Conservation (phyloP, 2,888 invertebrate species). For the Caenorhabditis virilis region DNA sequence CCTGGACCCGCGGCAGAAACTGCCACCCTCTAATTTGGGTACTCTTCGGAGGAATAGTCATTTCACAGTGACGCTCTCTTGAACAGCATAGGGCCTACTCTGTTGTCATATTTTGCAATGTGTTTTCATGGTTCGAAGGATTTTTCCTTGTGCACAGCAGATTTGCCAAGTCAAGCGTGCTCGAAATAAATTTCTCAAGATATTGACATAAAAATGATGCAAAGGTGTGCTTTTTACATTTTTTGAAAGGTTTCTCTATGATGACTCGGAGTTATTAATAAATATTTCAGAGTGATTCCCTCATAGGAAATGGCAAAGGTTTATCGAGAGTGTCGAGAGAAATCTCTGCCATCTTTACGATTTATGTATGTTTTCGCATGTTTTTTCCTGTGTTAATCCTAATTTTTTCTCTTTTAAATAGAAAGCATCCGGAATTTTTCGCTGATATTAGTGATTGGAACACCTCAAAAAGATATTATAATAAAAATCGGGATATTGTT, state of each 20-base stretch:
- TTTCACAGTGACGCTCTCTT: conserved; percentile 55
- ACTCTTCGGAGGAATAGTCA: conserved; percentile 51
- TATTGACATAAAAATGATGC: too few species aligned
- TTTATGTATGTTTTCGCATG: conserved; percentile 17
- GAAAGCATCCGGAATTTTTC: conserved; percentile 20
- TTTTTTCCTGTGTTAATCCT: background rate
- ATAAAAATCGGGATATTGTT: conserved; percentile 39
- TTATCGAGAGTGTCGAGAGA: conserved; percentile 36
- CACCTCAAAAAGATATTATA: conserved; percentile 31
- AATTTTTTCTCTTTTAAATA: conserved; percentile 4
- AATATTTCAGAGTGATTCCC: background rate
- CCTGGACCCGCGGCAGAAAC: conserved; percentile 58
- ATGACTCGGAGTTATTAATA: background rate
- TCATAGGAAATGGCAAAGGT: conserved; percentile 29
- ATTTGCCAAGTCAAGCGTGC: too few species aligned
- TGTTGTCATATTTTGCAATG: conserved; percentile 47
- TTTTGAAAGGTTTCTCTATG: background rate
- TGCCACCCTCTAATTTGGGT: conserved; percentile 49
- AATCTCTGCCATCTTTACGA: conserved; percentile 31
- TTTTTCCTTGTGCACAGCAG: too few species aligned
- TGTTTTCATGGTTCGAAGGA: too few species aligned
- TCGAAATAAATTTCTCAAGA: too few species aligned
- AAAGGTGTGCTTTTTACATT: too few species aligned
- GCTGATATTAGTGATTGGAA: conserved; percentile 28
- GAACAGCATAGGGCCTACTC: conserved; percentile 62